Evolutionary conservation across 2,797 vertebrate genomes (phyloP).

Genomic region (Scleropages formosus): DNA sequence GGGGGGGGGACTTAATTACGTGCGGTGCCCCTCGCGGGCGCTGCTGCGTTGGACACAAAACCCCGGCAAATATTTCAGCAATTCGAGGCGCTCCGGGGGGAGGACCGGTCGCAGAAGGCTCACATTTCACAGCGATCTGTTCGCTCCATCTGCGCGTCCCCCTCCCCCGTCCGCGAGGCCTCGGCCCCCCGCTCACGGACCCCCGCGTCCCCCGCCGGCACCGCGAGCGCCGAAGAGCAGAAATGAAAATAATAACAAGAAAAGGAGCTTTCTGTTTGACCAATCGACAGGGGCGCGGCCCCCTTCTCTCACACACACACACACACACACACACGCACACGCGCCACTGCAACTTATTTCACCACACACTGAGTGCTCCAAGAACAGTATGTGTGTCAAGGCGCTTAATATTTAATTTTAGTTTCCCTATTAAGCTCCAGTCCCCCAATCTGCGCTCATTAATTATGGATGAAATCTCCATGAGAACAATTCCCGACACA

Average conservation of each 20-base stretch:
- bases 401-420: conserved; percentile 21
- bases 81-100: conserved; percentile 10
- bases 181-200: conserved; percentile 1
- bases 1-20: conserved; percentile 11
- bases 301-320: too few species aligned
- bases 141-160: conserved; percentile 12
- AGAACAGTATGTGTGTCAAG: conserved; percentile 9
- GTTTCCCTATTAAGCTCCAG: conserved; percentile 33
- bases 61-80: conserved; percentile 25
- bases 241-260: not conserved
- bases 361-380: not conserved
- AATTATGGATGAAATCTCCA: conserved; percentile 40
- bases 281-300: not conserved
- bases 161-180: too few species aligned
- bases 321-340: too few species aligned
- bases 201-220: conserved; percentile 12
- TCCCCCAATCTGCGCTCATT: conserved; percentile 40
- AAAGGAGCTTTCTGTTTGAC: too few species aligned
- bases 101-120: not conserved
- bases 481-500: conserved; percentile 27
- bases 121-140: conserved; percentile 7
- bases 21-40: conserved; percentile 16
- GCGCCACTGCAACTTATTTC: not conserved
- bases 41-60: conserved; percentile 14
- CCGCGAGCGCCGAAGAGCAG: not conserved